Conservation (phyloP, 1,140 invertebrate genomes). For the Apolygus lucorum region DNA sequence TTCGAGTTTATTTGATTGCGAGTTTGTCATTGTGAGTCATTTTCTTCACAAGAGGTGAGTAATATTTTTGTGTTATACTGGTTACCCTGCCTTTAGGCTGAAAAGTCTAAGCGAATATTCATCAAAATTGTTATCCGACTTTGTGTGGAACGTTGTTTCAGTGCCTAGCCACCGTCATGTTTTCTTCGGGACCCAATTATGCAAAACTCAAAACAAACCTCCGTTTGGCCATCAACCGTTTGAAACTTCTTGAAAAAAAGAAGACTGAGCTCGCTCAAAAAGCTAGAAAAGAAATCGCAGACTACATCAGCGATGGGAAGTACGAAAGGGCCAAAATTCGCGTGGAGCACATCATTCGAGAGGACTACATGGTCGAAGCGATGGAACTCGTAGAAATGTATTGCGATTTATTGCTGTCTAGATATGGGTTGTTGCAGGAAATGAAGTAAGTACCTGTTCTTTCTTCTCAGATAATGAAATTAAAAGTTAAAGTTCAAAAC, state of each 20-base stretch:
- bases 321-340: constrained; percentile 88
- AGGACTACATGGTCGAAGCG: constrained; percentile 98
- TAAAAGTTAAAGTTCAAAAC: no score
- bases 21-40: no score
- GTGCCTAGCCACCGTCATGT: no score
- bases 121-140: no score
- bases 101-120: no score
- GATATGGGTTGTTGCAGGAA: constrained; percentile 94
- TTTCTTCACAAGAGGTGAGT: no score
- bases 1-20: no score
- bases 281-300: constrained; percentile 93
- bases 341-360: constrained; percentile 96
- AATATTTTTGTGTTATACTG: no score
- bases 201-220: constrained; percentile 95
- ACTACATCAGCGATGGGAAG: constrained; percentile 86
- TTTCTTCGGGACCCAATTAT: constrained; percentile 80
- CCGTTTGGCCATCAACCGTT: constrained; percentile 78
- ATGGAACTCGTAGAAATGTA: constrained; percentile 99
- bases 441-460: constrained; percentile 91
- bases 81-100: no score
- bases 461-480: no score
- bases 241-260: constrained; percentile 96
- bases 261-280: constrained; percentile 95
- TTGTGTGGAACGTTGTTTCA: no score
- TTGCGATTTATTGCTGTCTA: constrained; percentile 91